Percentiles rank a stretch among this genome's conserved stretches.
These are phyloP conservation scores for Eumerus sabulonum DNA, from an alignment of 2,888 invertebrate genomes.

Conservation along the genomic window DNA sequence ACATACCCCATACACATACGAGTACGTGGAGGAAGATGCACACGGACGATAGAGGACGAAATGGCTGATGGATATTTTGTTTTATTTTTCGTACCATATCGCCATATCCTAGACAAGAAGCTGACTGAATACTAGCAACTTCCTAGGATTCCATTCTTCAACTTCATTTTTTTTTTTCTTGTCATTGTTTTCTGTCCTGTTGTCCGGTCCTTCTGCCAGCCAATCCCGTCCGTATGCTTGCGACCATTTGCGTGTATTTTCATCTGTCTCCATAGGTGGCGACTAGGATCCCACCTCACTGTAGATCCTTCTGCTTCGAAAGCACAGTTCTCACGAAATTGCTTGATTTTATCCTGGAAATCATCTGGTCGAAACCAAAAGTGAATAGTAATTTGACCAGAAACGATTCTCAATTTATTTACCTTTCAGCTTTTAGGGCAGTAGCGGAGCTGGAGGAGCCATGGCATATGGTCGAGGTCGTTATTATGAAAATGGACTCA, in stretches of 20 bases:
- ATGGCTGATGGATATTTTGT: slow-evolving; percentile 39
- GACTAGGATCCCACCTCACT: neutral
- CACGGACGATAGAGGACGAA: slow-evolving; percentile 21
- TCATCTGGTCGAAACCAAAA: slow-evolving; percentile 48
- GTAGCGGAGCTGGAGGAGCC: slow-evolving; percentile 8
- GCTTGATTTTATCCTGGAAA: slow-evolving; percentile 26
- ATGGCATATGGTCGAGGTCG: neutral
- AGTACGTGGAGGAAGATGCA: slow-evolving; percentile 35
- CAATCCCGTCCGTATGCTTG: slow-evolving; percentile 10
- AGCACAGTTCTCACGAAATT: slow-evolving; percentile 36
- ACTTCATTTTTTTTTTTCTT: too few species aligned
- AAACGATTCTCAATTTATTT: slow-evolving; percentile 66
- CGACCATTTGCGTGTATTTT: slow-evolving; percentile 36
- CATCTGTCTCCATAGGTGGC: slow-evolving; percentile 5
- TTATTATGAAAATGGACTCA: slow-evolving; percentile 37
- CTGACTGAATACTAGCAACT: slow-evolving; percentile 9
- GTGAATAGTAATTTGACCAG: slow-evolving; percentile 62
- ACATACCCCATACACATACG: slow-evolving; percentile 22
- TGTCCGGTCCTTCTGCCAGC: neutral
- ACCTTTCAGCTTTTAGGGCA: slow-evolving; percentile 43
- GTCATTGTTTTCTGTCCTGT: slow-evolving; percentile 7
- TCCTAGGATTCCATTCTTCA: neutral
- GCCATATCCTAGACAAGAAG: slow-evolving; percentile 26
- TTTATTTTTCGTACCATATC: slow-evolving; percentile 12
- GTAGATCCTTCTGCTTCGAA: slow-evolving; percentile 33